Evolutionary conservation across 2,113 vertebrate genomes (phyloP), one percentile per base, ranked within the genome.

Genomic region (Saguinus imperator): DNA sequence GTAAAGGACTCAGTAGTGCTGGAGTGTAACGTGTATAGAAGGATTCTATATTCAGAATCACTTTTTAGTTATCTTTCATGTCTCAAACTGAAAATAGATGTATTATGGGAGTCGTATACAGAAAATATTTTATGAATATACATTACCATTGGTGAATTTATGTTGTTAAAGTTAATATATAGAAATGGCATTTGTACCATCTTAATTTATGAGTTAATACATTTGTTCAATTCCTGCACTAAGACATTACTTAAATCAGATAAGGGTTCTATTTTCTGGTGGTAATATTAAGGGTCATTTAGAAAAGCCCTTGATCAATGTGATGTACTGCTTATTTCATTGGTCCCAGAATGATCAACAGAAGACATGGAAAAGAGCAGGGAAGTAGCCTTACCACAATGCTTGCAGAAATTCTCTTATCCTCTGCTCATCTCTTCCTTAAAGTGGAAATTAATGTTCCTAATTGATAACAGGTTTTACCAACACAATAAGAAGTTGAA

Each of bases 131-230:
- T 81, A 83, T 48, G 50, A 89, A 83, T 8, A 76, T 48, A 80
- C 27, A 84, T 50, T n/a, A 84, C 27, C 17, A 64, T 5, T 81
- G 21, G 25, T 40, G 8, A 17, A 32, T 92, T 57, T 12, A 83
- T 95, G 93, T 85, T 82, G 4, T 91, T 37, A 25, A 94, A 79
- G 10, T 75, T 84, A 32, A 61, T 80, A 84, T 89, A 79, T 73
- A 48, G 50, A 92, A 77, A 64, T 58, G 45, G 1, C 6, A 50
- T 57, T 3, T 68, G 13, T 52, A 92, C 73, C n/a, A 77, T 72
- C 16, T 68, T 64, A 21, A 76, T 92, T 82, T 81, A 11, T 57
- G 66, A 75, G 3, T 45, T 79, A 87, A 61, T 4, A 6, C n/a
- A 81, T 72, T 94, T 89, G 13, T 52, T 68, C 4, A 82, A 37